phyloP scores from a whole-genome alignment of 2,113 vertebrate genomes.

The Probosciger aterrimus region DNA sequence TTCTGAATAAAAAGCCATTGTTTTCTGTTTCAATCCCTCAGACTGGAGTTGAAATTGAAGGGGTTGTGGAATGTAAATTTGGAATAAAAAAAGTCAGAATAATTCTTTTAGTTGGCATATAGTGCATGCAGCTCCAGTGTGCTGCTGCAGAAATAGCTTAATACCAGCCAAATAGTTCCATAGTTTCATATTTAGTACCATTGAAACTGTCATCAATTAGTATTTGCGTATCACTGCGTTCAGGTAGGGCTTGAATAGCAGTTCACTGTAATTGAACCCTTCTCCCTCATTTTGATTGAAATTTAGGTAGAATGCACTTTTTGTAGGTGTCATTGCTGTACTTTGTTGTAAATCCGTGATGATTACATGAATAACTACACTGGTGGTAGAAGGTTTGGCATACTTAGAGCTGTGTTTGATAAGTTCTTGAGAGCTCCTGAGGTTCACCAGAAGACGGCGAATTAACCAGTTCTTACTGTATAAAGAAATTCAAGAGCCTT shows the following conservation, averaged over 20 bases:
- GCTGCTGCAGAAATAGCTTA: neutral
- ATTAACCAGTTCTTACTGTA: neutral
- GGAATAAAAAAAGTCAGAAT: neutral
- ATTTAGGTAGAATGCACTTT: neutral
- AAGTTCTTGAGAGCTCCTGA: neutral
- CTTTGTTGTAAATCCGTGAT: rapidly evolving
- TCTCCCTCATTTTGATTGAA: neutral
- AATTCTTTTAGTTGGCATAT: neutral
- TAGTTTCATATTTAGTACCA: neutral
- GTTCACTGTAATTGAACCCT: neutral
- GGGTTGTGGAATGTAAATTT: neutral
- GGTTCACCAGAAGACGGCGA: neutral
- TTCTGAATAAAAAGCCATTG: neutral
- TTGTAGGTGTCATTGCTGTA: neutral
- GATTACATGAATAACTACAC: neutral
- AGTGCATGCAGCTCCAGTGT: neutral
- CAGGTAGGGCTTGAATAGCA: neutral
- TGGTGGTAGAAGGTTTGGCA: neutral
- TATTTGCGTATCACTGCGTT: neutral
- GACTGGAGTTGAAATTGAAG: neutral
- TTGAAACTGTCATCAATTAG: neutral
- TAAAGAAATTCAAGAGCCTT: neutral
- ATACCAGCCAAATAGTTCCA: neutral
- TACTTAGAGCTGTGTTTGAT: neutral
- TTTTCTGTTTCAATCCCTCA: neutral